Conservation (phyloP, 1,140 invertebrate species). For the Heliconius melpomene region DNA sequence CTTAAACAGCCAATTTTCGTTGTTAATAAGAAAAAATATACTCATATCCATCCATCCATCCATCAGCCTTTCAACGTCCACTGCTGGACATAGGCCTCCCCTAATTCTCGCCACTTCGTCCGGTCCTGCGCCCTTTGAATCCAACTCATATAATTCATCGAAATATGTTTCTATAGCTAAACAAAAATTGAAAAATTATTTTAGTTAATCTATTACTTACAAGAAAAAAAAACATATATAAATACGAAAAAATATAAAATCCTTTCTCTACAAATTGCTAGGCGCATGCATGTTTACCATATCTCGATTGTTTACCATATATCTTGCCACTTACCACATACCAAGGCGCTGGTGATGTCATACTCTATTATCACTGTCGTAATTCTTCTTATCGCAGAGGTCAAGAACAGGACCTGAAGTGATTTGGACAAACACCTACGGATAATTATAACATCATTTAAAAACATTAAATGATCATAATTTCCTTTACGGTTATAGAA, state of each 20-base stretch:
- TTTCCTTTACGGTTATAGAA: not conserved
- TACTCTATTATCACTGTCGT: not conserved
- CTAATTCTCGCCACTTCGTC: too few relatives aligned
- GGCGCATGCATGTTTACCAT: not conserved
- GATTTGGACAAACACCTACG: slow-evolving; percentile 6
- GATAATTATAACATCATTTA: not conserved
- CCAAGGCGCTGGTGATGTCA: slow-evolving; percentile 13
- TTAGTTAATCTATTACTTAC: too few relatives aligned
- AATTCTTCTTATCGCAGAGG: slow-evolving; percentile 7
- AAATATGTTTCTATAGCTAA: too few relatives aligned
- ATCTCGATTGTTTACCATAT: not conserved
- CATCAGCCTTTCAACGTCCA: too few relatives aligned
- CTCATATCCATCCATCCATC: too few relatives aligned
- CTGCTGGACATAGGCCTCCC: too few relatives aligned
- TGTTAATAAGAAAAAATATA: too few relatives aligned
- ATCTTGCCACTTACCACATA: not conserved
- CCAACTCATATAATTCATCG: too few relatives aligned
- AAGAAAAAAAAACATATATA: not conserved
- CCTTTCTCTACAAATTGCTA: not conserved
- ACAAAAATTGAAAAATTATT: too few relatives aligned
- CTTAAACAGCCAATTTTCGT: too few relatives aligned
- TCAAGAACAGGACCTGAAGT: slow-evolving; percentile 5
- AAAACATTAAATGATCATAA: not conserved
- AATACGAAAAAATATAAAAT: not conserved
- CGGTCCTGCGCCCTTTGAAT: too few relatives aligned